These are phyloP conservation scores for Gymnobelideus leadbeateri DNA, from an alignment of 2,113 vertebrate species.

Conservation along the genomic window DNA sequence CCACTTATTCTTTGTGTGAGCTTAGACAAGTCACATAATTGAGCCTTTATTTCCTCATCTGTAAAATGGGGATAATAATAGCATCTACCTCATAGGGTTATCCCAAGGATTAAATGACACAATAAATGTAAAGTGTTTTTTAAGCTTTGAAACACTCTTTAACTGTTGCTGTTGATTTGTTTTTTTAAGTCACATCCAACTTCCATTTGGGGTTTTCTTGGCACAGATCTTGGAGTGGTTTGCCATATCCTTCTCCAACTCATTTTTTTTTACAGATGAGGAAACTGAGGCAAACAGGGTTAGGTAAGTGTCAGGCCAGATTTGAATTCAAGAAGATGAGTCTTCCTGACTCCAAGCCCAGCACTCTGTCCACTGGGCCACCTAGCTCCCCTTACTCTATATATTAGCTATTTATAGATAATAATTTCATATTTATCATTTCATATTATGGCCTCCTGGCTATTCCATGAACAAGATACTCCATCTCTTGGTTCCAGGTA, in stretches of 20 bases:
- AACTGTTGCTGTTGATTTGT: neutral
- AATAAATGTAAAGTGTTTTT: neutral
- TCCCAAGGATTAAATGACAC: neutral
- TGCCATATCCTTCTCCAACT: neutral
- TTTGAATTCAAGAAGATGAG: neutral
- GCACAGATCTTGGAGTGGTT: neutral
- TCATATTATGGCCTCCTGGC: neutral
- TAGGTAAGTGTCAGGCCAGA: neutral
- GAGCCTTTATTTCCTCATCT: neutral
- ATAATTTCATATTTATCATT: neutral
- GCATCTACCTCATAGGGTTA: neutral
- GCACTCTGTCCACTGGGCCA: neutral
- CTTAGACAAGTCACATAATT: neutral
- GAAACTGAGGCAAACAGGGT: neutral
- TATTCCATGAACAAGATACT: neutral
- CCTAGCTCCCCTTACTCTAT: neutral
- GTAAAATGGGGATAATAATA: neutral
- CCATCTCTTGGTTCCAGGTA: neutral
- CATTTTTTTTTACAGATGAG: neutral
- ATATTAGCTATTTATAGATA: neutral
- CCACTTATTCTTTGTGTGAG: neutral
- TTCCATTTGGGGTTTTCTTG: neutral
- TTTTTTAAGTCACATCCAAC: neutral
- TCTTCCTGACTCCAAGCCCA: neutral
- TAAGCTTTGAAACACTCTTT: neutral